Conservation (phyloP, 2,888 invertebrate genomes). For the Bembecia ichneumoniformis region DNA sequence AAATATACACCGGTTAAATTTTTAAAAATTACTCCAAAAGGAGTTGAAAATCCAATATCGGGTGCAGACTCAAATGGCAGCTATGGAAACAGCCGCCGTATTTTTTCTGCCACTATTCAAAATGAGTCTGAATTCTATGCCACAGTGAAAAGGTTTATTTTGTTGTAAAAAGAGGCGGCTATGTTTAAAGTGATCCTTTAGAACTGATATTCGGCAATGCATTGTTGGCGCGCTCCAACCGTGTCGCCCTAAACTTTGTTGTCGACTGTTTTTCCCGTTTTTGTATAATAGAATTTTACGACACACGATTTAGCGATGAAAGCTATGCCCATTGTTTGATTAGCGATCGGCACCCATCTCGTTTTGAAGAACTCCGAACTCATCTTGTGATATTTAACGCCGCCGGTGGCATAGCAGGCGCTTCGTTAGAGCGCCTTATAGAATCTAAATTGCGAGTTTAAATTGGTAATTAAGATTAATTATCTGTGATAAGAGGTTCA, state of each 20-base stretch:
- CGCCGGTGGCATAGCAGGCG: conserved; percentile 58
- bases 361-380: conserved; percentile 46
- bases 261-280: conserved; percentile 22
- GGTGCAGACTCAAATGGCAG: conserved; percentile 18
- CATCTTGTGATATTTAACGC: conserved; percentile 56
- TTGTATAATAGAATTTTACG: conserved; percentile 49
- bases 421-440: conserved; percentile 42
- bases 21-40: conserved; percentile 58
- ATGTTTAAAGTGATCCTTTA: conserved; percentile 25
- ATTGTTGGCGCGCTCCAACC: conserved; percentile 37
- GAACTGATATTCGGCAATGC: conserved; percentile 35
- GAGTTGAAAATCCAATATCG: conserved; percentile 51
- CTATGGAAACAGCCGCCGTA: conserved; percentile 20
- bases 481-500: conserved; percentile 48
- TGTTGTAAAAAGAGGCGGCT: not conserved
- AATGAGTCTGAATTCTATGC: conserved; percentile 15
- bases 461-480: conserved; percentile 66
- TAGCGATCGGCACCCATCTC: conserved; percentile 41
- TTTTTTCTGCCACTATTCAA: conserved; percentile 23
- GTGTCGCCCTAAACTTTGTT: conserved; percentile 37
- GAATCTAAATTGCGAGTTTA: conserved; percentile 63
- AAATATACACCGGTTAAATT: conserved; percentile 49
- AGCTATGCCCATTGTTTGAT: conserved; percentile 59
- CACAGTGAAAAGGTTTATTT: not conserved
- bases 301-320: conserved; percentile 24